phyloP scores from a whole-genome alignment of 2,797 vertebrate species.

The Hippopotamyrus pictus region DNA sequence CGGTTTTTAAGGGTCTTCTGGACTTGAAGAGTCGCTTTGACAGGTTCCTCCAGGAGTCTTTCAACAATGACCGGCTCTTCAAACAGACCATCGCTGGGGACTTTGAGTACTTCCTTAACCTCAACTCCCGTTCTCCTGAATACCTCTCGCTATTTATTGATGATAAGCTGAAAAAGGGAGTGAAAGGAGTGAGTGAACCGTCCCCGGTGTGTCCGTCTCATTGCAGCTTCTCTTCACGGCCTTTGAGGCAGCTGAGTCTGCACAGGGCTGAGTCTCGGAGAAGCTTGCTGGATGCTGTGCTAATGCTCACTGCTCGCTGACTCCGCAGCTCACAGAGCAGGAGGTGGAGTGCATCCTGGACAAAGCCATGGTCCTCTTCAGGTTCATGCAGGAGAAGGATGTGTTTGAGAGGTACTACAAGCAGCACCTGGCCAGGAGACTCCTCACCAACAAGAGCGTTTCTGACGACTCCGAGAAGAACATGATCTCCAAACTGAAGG shows the following conservation, averaged over 20 bases:
- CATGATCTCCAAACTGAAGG: conserved; percentile 96
- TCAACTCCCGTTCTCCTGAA: conserved; percentile 95
- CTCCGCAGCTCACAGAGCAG: conserved; percentile 85
- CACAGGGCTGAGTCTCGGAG: neutral
- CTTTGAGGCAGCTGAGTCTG: neutral
- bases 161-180: conserved; percentile 97
- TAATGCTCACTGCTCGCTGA: neutral
- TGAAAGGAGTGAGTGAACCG: conserved; percentile 80
- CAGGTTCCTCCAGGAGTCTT: conserved; percentile 90
- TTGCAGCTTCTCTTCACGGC: neutral
- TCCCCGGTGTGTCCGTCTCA: neutral
- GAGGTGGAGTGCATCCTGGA: conserved; percentile 97
- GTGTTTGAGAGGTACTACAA: conserved; percentile 96
- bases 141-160: conserved; percentile 99
- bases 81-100: conserved; percentile 96
- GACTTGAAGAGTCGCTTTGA: conserved; percentile 95
- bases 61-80: conserved; percentile 92
- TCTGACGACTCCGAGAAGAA: conserved; percentile 97
- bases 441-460: conserved; percentile 93
- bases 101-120: conserved; percentile 97
- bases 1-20: conserved; percentile 74
- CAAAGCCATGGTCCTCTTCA: conserved; percentile 96
- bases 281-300: neutral
- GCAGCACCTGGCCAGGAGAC: conserved; percentile 87
- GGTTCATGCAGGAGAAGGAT: conserved; percentile 98